phyloP scores from a whole-genome alignment of 2,113 vertebrate species.

The Vidua macroura region DNA sequence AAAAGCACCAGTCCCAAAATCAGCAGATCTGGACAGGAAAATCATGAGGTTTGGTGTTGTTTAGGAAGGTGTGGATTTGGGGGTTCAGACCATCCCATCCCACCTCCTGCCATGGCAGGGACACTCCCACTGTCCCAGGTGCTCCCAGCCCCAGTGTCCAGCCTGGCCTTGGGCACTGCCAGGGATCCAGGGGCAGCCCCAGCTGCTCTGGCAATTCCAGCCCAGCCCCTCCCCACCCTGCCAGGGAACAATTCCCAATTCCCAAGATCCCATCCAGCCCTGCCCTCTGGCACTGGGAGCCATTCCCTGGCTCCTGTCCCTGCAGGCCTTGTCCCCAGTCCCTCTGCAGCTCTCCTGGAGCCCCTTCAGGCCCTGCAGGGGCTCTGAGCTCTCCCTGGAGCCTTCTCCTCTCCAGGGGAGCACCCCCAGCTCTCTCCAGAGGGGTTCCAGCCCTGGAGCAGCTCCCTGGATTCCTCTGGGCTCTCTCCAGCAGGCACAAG shows the following conservation, averaged over 20 bases:
- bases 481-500: neutral
- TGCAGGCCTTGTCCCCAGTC: neutral
- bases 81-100: neutral
- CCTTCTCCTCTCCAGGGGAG: neutral
- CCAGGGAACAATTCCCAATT: neutral
- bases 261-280: neutral
- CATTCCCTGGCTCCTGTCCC: neutral
- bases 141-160: neutral
- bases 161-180: neutral
- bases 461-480: rapidly evolving
- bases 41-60: neutral
- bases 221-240: neutral
- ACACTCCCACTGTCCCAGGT: neutral
- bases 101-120: neutral
- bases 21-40: neutral
- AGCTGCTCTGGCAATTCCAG: neutral
- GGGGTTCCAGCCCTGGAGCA: neutral
- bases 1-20: neutral
- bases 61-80: neutral
- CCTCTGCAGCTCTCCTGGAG: neutral
- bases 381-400: neutral
- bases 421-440: neutral
- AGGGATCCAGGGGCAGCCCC: neutral
- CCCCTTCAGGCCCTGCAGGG: neutral
- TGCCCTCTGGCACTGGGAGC: neutral